Conservation (phyloP, 2,888 invertebrate species). For the Celastrina argiolus region DNA sequence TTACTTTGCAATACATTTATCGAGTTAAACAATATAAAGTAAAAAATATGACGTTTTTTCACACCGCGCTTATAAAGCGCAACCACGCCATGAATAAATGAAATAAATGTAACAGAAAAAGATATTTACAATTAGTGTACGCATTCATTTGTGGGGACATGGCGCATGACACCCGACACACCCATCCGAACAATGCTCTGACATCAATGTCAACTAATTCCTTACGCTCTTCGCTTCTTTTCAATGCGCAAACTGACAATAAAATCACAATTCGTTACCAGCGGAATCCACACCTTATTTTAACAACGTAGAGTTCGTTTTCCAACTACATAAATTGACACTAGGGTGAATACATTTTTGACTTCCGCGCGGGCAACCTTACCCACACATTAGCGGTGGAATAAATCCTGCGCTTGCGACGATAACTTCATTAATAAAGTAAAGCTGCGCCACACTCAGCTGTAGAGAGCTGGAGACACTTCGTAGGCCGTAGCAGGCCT, state of each 20-base stretch:
- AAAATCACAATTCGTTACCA: constrained; percentile 46
- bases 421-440: constrained; percentile 51
- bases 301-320: constrained; percentile 8
- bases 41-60: constrained; percentile 3
- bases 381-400: constrained; percentile 67
- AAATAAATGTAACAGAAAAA: constrained; percentile 25
- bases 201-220: constrained; percentile 72
- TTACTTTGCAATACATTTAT: not conserved
- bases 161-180: constrained; percentile 44
- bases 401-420: constrained; percentile 48
- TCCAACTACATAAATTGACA: constrained; percentile 2
- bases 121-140: constrained; percentile 28
- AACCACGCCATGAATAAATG: constrained; percentile 20
- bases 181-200: constrained; percentile 45
- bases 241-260: constrained; percentile 46
- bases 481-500: not conserved
- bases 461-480: not conserved
- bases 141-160: constrained; percentile 36
- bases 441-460: constrained; percentile 29
- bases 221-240: constrained; percentile 68
- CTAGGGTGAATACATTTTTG: constrained; percentile 46
- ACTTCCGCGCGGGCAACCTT: constrained; percentile 60
- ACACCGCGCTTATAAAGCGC: constrained; percentile 13
- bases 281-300: constrained; percentile 32
- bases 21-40: not conserved